phyloP scores from a whole-genome alignment of 2,888 invertebrate genomes.

The Therioaphis trifolii region DNA sequence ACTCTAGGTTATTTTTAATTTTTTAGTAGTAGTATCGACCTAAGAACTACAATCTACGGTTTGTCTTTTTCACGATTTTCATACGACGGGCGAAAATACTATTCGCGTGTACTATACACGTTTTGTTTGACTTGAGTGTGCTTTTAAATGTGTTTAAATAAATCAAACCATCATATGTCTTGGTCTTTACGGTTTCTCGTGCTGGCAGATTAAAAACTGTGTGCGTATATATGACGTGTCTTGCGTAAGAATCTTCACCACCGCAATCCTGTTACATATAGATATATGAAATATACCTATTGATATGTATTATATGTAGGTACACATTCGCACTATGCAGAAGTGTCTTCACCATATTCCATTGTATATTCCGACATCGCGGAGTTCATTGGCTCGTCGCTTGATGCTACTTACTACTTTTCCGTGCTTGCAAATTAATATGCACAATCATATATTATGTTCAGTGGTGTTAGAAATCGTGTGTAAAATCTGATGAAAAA shows the following conservation, averaged over 20 bases:
- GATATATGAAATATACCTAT: not conserved
- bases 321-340: not conserved
- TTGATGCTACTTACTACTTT: not conserved
- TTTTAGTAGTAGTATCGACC: no score
- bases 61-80: no score
- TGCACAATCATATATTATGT: not conserved
- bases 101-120: no score
- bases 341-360: not conserved
- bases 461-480: conserved; percentile 52
- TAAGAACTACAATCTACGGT: no score
- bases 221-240: no score
- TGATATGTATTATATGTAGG: not conserved
- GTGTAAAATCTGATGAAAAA: conserved; percentile 49
- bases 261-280: not conserved
- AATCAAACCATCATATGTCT: no score
- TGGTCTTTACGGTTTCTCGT: no score
- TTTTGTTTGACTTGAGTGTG: no score
- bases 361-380: not conserved
- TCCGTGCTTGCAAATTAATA: conserved; percentile 7
- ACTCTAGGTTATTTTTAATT: not conserved
- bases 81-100: no score
- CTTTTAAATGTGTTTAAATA: no score
- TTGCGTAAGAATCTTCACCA: not conserved
- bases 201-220: no score
- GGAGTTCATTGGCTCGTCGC: conserved; percentile 11